Evolutionary conservation across 2,888 invertebrate species (phyloP).

Genomic region (Phytoseiulus persimilis): DNA sequence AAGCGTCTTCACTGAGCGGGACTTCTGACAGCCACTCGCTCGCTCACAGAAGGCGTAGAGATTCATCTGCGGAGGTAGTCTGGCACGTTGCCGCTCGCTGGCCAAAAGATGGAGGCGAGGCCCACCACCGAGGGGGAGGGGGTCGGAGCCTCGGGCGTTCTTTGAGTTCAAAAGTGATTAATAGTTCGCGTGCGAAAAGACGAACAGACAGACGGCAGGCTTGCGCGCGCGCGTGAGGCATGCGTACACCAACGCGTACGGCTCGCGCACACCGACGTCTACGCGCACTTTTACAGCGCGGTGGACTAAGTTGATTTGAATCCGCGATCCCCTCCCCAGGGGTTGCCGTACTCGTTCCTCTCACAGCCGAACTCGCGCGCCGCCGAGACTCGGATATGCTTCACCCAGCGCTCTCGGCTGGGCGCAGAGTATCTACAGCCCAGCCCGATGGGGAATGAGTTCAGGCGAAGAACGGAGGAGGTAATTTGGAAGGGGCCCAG

Average conservation of each 20-base stretch:
- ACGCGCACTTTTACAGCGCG: not conserved
- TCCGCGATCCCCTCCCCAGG: not conserved
- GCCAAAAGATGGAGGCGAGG: not conserved
- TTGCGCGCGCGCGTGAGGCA: not conserved
- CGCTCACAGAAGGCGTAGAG: not conserved
- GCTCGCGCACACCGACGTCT: not conserved
- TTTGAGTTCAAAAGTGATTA: not conserved
- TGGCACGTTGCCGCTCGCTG: not conserved
- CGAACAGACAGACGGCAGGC: not conserved
- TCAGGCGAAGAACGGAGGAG: not conserved
- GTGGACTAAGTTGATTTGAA: not conserved
- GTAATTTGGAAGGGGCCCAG: not conserved
- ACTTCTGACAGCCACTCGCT: too few species aligned
- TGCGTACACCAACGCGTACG: not conserved
- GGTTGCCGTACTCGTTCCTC: not conserved
- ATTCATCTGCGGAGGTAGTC: not conserved
- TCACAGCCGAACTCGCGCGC: not conserved
- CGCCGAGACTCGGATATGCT: not conserved
- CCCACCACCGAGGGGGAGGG: not conserved
- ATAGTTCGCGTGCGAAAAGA: not conserved
- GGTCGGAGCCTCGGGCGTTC: not conserved
- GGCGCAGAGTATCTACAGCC: too few species aligned
- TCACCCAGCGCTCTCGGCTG: not conserved
- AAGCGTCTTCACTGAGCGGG: not conserved
- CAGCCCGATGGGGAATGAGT: not conserved